Conservation (phyloP, 1,140 invertebrate genomes). For the Ceratosolen solmsi region DNA sequence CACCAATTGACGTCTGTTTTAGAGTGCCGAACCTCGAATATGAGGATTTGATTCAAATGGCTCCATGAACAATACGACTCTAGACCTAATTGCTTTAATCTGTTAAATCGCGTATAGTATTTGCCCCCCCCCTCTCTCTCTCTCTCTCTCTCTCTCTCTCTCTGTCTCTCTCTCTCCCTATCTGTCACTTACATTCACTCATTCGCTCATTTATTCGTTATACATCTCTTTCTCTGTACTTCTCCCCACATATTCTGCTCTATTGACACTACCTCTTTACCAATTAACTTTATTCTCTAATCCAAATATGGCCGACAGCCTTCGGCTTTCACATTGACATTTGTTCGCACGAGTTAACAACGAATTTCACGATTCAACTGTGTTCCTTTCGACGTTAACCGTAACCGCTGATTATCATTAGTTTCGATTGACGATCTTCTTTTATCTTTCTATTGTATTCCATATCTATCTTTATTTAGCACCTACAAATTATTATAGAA, state of each 20-base stretch:
- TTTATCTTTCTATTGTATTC: too few relatives aligned
- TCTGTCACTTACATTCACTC: neutral
- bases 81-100: constrained; percentile 48
- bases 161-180: neutral
- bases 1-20: constrained; percentile 37
- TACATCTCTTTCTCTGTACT: neutral
- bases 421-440: too few relatives aligned
- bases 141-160: neutral
- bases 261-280: neutral
- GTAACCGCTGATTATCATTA: too few relatives aligned
- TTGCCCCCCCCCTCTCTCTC: neutral
- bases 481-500: too few relatives aligned
- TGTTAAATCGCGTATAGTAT: neutral
- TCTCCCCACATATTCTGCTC: neutral
- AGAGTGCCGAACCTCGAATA: neutral
- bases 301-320: neutral
- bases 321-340: constrained; percentile 11
- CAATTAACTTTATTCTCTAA: constrained; percentile 7
- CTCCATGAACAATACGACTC: neutral
- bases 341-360: constrained; percentile 26
- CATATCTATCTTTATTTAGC: too few relatives aligned
- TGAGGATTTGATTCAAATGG: constrained; percentile 34
- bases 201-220: neutral
- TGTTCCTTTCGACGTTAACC: neutral
- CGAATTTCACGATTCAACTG: neutral